These are phyloP conservation scores for Loxodonta africana DNA, from an alignment of 2,113 vertebrate species.

Conservation along the genomic window DNA sequence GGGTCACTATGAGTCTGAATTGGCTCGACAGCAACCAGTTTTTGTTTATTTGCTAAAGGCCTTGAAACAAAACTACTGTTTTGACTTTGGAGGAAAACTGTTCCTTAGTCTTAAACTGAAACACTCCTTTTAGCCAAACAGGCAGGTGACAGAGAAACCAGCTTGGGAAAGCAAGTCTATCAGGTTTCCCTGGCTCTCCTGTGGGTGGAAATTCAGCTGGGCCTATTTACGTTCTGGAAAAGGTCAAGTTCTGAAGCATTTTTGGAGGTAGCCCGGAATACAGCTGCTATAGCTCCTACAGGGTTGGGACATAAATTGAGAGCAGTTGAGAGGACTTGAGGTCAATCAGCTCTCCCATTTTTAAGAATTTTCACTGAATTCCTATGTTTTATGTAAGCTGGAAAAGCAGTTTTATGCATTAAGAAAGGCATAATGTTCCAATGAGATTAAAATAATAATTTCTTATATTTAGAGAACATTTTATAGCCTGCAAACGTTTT, in stretches of 20 bases:
- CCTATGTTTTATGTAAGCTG: not conserved
- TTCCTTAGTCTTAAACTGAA: slow-evolving; percentile 24
- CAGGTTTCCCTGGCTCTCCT: not conserved
- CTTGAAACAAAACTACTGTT: slow-evolving; percentile 27
- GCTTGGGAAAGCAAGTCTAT: slow-evolving; percentile 2
- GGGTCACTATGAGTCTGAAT: too few species aligned
- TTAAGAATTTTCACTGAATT: slow-evolving; percentile 14
- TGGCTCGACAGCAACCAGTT: too few species aligned
- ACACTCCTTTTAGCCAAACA: slow-evolving; percentile 23
- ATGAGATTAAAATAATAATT: slow-evolving; percentile 22
- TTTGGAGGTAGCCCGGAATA: not conserved
- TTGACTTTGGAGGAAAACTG: slow-evolving; percentile 36
- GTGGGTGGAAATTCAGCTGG: slow-evolving; percentile 15
- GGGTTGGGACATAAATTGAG: not conserved
- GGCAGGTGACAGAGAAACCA: slow-evolving; percentile 7
- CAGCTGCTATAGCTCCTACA: not conserved
- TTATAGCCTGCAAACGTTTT: not conserved
- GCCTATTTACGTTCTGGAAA: slow-evolving; percentile 64
- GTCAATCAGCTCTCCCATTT: not conserved
- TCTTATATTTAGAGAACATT: not conserved
- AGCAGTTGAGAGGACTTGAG: slow-evolving; percentile 12
- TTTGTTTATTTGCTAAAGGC: not conserved
- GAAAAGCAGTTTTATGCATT: not conserved
- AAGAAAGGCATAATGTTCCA: slow-evolving; percentile 31
- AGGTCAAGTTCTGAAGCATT: slow-evolving; percentile 52